Evolutionary conservation across 2,888 invertebrate species (phyloP).

Genomic region (Lathronympha strigana): DNA sequence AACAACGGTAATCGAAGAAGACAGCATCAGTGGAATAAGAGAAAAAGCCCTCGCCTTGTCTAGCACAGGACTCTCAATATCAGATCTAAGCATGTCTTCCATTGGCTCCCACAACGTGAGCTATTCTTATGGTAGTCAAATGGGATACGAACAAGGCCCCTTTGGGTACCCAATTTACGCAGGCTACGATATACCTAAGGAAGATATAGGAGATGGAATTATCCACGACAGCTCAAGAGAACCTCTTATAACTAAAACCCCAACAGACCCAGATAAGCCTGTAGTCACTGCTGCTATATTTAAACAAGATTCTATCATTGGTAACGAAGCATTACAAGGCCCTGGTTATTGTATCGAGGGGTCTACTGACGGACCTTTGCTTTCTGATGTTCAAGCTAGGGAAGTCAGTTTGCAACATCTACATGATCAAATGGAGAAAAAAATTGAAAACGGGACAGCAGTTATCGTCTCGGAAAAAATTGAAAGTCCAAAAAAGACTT

Average conservation of each 20-base stretch:
- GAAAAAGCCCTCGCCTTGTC: slow-evolving; percentile 82
- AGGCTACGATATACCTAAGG: slow-evolving; percentile 81
- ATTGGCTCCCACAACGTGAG: slow-evolving; percentile 88
- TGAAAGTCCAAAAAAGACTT: slow-evolving; percentile 74
- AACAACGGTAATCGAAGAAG: slow-evolving; percentile 64
- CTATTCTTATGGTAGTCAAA: slow-evolving; percentile 92
- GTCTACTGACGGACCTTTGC: slow-evolving; percentile 77
- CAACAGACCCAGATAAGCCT: slow-evolving; percentile 84
- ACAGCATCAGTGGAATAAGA: slow-evolving; percentile 63
- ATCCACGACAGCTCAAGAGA: slow-evolving; percentile 77
- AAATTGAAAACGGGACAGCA: slow-evolving; percentile 72
- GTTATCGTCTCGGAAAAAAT: slow-evolving; percentile 64
- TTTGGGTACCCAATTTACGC: slow-evolving; percentile 87
- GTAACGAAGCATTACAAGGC: slow-evolving; percentile 72
- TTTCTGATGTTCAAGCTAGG: slow-evolving; percentile 80
- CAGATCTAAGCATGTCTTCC: slow-evolving; percentile 90
- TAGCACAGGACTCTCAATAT: slow-evolving; percentile 92
- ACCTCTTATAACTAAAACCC: slow-evolving; percentile 76
- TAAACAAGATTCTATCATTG: slow-evolving; percentile 85
- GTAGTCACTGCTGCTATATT: slow-evolving; percentile 89
- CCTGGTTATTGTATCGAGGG: slow-evolving; percentile 80
- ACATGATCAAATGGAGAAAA: slow-evolving; percentile 71
- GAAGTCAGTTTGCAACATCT: slow-evolving; percentile 75
- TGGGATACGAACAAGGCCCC: slow-evolving; percentile 89
- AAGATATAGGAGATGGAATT: slow-evolving; percentile 65